Base-by-base conservation (phyloP, 2,888 invertebrate genomes). In the Malthinus seriepunctatus region DNA sequence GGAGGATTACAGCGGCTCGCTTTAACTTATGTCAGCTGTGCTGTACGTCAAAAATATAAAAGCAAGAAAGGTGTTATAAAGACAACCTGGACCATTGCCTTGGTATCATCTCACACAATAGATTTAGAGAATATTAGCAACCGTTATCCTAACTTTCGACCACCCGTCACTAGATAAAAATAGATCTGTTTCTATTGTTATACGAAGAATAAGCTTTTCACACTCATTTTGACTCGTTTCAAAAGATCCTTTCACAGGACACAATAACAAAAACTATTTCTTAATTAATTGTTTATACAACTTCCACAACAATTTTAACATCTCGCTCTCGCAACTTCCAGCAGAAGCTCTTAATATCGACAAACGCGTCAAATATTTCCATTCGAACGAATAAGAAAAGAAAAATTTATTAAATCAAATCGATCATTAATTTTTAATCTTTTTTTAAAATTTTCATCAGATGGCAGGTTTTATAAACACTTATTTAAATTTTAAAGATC, bases 1-100 rank as follows among this genome's bases (percentile, higher is more conserved):
- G 14, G 23, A 44, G 59, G 62, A 58, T 62, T 62, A 62, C 23
- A 45, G 58, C 62, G 62, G 62, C 58, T 52, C 48, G 45, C 47
- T 55, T 56, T 56, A 56, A 55, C 47, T 48, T 32, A 31, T 54
- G 61, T 57, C 61, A 61, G 61, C 60, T 61, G 60, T 46, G 45
- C 57, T 51, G 48, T 48, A 53, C 42, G 56, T 60, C 60, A 56
- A 48, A 59, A 52, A 50, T 3, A 23, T 3, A 23, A 23, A 23
- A 23, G 23, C 2, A 23, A 23, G 23, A 23, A 46, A 44, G 44
- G 23, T 37, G 39, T 12, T 34, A 39, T 39, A 37, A 39, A 14
- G 33, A 9, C 48, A 55, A 31, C 35, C 38, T 34, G 55, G 14
- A 23, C 23, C 23, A 23, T 23, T 3, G 23, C 23, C n/a, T 35